A percentile compares a stretch with the other conserved stretches of the same genome.
These are phyloP conservation scores for Julus scandinavius DNA, from an alignment of 2,888 invertebrate species.

Conservation along the genomic window DNA sequence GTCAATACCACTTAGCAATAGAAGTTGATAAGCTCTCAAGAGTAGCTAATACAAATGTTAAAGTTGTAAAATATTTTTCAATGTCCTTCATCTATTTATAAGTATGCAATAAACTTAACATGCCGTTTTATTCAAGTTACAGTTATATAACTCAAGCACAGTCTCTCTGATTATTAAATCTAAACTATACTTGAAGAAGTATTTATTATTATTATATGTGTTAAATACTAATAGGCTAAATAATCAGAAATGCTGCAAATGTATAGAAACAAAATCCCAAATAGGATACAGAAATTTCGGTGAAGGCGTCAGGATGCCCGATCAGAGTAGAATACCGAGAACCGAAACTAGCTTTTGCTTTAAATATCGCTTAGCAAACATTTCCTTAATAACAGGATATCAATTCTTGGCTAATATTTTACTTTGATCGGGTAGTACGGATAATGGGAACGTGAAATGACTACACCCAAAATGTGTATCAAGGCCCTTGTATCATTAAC, in stretches of 20 bases:
- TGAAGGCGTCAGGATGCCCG: neutral
- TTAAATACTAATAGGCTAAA: neutral
- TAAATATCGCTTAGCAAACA: neutral
- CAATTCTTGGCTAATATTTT: neutral
- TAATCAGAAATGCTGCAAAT: neutral
- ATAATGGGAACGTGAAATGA: neutral
- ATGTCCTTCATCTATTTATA: neutral
- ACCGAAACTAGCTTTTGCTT: neutral
- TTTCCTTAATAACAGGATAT: conserved; percentile 32
- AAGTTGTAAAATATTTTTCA: neutral
- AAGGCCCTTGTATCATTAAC: neutral
- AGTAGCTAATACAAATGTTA: too few species aligned
- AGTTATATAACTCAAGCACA: neutral
- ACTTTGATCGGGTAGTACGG: neutral
- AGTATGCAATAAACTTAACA: neutral
- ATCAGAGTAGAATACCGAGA: neutral
- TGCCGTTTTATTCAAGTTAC: neutral
- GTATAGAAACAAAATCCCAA: too few species aligned
- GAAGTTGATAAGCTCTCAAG: too few species aligned
- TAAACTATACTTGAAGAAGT: neutral
- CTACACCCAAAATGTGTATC: neutral
- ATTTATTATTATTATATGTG: too few species aligned
- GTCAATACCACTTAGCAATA: too few species aligned
- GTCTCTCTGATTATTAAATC: neutral
- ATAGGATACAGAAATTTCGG: neutral